These are phyloP conservation scores for Dendrocincla fuliginosa DNA, from an alignment of 2,797 vertebrate species.

Conservation along the genomic window DNA sequence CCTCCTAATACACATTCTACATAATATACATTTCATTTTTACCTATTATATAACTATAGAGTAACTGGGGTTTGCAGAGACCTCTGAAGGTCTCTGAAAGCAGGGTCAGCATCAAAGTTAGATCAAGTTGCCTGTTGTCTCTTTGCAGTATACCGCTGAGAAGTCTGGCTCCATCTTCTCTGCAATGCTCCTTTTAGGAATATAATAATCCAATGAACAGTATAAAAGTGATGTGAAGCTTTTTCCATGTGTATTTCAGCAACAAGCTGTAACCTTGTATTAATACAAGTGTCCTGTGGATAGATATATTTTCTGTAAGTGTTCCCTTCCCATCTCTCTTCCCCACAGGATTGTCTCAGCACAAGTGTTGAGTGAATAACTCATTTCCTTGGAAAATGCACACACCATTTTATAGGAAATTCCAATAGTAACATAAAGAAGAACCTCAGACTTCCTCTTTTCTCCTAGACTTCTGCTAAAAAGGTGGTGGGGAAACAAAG, in stretches of 20 bases:
- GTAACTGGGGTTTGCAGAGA: not conserved
- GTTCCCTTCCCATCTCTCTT: not conserved
- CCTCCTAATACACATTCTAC: not conserved
- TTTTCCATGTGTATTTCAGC: not conserved
- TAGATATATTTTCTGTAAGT: not conserved
- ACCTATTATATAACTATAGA: not conserved
- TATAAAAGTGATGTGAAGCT: not conserved
- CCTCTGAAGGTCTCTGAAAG: not conserved
- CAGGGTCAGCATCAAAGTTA: not conserved
- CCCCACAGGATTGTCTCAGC: not conserved
- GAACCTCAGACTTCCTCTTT: constrained; percentile 36
- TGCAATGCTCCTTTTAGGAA: not conserved
- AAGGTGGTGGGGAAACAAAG: not conserved
- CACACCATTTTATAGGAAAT: not conserved
- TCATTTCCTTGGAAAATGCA: constrained; percentile 48
- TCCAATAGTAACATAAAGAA: not conserved
- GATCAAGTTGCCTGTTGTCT: not conserved
- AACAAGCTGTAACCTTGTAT: not conserved
- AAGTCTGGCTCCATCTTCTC: not conserved
- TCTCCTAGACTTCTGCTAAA: constrained; percentile 1
- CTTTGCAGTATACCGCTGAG: not conserved
- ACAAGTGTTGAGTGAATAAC: not conserved
- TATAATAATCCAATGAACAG: not conserved
- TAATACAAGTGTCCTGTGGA: not conserved
- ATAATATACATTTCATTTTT: not conserved